These are phyloP conservation scores for Perithous albicinctus DNA, from an alignment of 2,888 invertebrate species.

Conservation along the genomic window DNA sequence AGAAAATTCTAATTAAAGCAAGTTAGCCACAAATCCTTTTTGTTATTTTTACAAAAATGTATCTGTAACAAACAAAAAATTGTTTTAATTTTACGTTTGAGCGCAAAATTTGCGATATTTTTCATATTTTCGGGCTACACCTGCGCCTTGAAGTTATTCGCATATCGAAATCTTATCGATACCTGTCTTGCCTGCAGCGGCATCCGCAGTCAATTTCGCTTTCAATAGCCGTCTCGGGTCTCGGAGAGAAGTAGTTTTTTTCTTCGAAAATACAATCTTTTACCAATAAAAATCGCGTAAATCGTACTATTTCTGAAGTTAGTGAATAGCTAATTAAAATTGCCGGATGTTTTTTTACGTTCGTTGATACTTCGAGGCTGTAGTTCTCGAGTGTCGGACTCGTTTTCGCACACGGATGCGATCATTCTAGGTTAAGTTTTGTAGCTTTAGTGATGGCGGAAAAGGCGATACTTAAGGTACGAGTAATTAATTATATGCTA, in stretches of 20 bases:
- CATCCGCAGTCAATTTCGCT: not conserved
- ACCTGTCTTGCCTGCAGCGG: too few relatives aligned
- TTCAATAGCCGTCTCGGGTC: not conserved
- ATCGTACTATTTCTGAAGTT: not conserved
- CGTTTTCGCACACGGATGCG: conserved; percentile 39
- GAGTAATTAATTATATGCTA: conserved; percentile 47
- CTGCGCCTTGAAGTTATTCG: too few relatives aligned
- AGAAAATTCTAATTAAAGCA: too few relatives aligned
- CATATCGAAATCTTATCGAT: too few relatives aligned
- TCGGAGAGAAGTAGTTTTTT: conserved; percentile 6
- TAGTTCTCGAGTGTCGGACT: conserved; percentile 1
- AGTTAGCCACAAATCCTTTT: too few relatives aligned
- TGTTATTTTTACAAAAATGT: too few relatives aligned
- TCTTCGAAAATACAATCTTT: not conserved
- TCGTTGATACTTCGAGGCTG: not conserved
- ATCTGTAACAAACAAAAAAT: too few relatives aligned
- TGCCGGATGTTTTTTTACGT: conserved; percentile 13
- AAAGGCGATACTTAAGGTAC: conserved; percentile 83
- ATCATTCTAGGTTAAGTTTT: conserved; percentile 69
- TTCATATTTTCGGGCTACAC: too few relatives aligned
- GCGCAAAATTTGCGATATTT: too few relatives aligned
- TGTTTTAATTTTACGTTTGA: too few relatives aligned
- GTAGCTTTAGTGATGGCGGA: conserved; percentile 79
- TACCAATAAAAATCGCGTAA: not conserved
- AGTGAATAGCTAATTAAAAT: conserved; percentile 11